Evolutionary conservation across 2,888 invertebrate species (phyloP).

Genomic region (Drosophila borealis): DNA sequence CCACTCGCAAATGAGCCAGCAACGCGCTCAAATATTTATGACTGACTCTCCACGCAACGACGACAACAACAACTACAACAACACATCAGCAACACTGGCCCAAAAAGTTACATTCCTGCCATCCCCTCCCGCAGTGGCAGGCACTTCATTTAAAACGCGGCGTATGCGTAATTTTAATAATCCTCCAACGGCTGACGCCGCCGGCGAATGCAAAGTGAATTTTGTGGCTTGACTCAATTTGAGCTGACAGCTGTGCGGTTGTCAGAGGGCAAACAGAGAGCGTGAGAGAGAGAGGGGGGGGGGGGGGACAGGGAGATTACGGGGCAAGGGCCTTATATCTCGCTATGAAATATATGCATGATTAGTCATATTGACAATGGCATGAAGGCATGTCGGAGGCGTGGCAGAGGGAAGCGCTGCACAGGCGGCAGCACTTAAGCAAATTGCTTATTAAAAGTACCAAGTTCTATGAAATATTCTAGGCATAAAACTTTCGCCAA

Average conservation of each 20-base stretch:
- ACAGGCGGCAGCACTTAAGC: slow-evolving; percentile 67
- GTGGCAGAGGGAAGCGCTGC: background rate
- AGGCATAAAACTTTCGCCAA: slow-evolving; percentile 49
- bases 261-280: background rate
- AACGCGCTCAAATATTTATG: slow-evolving; percentile 44
- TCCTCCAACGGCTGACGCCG: slow-evolving; percentile 70
- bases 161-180: slow-evolving; percentile 80
- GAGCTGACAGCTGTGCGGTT: slow-evolving; percentile 70
- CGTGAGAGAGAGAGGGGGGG: background rate
- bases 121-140: background rate
- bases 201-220: slow-evolving; percentile 73
- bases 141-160: slow-evolving; percentile 77
- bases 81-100: background rate
- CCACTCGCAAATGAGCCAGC: slow-evolving; percentile 38
- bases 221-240: slow-evolving; percentile 78
- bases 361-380: slow-evolving; percentile 77
- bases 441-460: slow-evolving; percentile 80
- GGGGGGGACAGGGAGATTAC: background rate
- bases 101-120: slow-evolving; percentile 2
- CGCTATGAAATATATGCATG: slow-evolving; percentile 74
- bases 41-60: slow-evolving; percentile 4
- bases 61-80: slow-evolving; percentile 2
- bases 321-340: slow-evolving; percentile 1
- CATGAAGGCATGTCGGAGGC: slow-evolving; percentile 1
- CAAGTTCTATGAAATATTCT: slow-evolving; percentile 47